These are phyloP conservation scores for Ciconia nigra DNA, from an alignment of 2,797 vertebrate genomes.

Conservation along the genomic window DNA sequence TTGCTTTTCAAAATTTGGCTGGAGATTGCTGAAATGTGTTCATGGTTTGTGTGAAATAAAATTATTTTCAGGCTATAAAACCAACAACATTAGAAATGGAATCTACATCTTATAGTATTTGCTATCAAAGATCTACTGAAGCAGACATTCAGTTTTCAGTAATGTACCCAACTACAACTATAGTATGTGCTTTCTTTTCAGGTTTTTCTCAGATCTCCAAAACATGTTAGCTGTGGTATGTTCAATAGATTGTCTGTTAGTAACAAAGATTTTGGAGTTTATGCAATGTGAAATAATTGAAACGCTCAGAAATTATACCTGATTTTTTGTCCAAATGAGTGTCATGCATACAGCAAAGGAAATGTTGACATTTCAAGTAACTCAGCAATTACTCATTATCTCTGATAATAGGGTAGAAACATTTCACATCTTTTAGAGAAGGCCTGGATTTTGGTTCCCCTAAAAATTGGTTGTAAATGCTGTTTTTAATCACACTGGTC, in stretches of 20 bases:
- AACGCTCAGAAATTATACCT: neutral
- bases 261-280: neutral
- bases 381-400: neutral
- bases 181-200: neutral
- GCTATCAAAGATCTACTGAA: neutral
- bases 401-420: neutral
- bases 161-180: neutral
- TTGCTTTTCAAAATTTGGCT: neutral
- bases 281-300: neutral
- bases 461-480: neutral
- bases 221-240: neutral
- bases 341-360: neutral
- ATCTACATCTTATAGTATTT: neutral
- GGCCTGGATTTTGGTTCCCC: neutral
- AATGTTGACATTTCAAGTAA: neutral
- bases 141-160: neutral
- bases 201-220: neutral
- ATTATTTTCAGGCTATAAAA: neutral
- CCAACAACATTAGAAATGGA: neutral
- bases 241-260: neutral
- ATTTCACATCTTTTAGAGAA: neutral
- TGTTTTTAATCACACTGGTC: neutral
- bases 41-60: neutral
- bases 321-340: neutral
- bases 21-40: constrained; percentile 1